Conservation (phyloP, 2,113 vertebrate species). For the Hiodon tergisus region DNA sequence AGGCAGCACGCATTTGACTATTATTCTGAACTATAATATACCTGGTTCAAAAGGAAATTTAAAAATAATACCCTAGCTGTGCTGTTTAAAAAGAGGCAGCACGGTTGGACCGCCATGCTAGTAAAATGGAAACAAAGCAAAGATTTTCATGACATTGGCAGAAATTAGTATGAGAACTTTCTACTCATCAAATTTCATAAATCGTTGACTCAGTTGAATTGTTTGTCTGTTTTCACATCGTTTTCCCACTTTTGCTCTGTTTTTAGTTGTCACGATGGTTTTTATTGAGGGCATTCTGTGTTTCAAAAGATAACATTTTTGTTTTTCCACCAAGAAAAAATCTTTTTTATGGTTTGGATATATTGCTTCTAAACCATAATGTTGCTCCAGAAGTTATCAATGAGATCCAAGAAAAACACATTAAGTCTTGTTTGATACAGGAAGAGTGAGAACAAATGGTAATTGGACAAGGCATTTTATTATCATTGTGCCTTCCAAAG, state of each 20-base stretch:
- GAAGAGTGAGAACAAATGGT: background rate
- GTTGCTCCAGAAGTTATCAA: background rate
- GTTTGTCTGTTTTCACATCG: too few species aligned
- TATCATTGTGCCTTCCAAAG: conserved; percentile 24
- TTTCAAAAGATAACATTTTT: background rate
- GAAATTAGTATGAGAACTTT: too few species aligned
- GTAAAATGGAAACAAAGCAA: too few species aligned
- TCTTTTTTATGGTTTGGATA: background rate
- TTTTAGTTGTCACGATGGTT: background rate
- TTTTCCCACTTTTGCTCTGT: background rate
- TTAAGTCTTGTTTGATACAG: background rate
- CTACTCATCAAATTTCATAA: too few species aligned
- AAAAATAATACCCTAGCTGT: too few species aligned
- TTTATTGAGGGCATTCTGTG: background rate
- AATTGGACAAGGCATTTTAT: background rate
- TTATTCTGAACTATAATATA: too few species aligned
- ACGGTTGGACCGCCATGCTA: too few species aligned
- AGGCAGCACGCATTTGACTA: too few species aligned
- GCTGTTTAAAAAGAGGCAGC: too few species aligned
- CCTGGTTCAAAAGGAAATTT: too few species aligned
- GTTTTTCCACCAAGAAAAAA: background rate
- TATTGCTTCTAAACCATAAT: background rate
- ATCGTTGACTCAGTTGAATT: too few species aligned
- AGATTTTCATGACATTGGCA: too few species aligned
- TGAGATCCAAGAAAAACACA: conserved; percentile 1